These are phyloP conservation scores for Avahi laniger DNA, from an alignment of 2,797 vertebrate genomes.

Conservation along the genomic window DNA sequence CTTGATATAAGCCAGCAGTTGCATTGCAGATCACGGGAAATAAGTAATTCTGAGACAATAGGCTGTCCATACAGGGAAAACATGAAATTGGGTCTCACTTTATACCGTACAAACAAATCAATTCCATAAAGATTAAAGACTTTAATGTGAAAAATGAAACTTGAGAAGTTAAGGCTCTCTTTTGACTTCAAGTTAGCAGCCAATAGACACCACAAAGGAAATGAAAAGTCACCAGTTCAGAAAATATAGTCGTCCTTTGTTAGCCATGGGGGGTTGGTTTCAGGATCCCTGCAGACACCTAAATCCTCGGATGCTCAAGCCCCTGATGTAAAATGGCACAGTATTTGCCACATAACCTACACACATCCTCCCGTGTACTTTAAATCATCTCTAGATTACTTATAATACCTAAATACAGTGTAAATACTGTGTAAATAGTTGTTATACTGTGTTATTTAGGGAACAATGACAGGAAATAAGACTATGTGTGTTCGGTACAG, in stretches of 20 bases:
- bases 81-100: neutral
- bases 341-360: neutral
- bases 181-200: neutral
- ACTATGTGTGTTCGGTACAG: neutral
- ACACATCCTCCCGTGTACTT: neutral
- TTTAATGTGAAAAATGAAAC: conserved; percentile 15
- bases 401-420: neutral
- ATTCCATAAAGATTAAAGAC: neutral
- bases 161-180: neutral
- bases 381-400: neutral
- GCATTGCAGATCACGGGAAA: neutral
- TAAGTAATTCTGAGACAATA: neutral
- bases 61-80: neutral
- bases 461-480: neutral
- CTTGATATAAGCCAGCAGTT: neutral
- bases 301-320: neutral
- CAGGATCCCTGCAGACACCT: neutral
- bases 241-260: neutral
- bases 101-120: neutral
- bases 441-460: neutral
- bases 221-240: neutral
- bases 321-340: neutral
- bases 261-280: neutral
- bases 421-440: neutral
- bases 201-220: neutral